Evolutionary conservation across 2,113 vertebrate species (phyloP).

Genomic region (Phaethon lepturus): DNA sequence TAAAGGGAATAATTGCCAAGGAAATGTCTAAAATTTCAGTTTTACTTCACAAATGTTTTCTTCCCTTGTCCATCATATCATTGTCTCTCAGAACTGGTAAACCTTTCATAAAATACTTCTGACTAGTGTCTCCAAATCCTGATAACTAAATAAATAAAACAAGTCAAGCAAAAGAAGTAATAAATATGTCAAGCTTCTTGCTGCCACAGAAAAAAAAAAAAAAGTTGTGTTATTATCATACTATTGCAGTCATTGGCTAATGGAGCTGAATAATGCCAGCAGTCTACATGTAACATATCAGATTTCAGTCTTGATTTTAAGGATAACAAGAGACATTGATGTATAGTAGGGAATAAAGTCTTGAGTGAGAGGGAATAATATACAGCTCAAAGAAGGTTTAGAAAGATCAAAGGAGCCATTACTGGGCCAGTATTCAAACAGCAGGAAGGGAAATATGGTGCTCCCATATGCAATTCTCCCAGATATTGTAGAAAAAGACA

Average conservation of each 20-base stretch:
- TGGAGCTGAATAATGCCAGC: neutral
- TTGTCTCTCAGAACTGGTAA: neutral
- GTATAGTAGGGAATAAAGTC: neutral
- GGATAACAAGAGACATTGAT: neutral
- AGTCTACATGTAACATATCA: neutral
- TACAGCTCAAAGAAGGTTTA: slow-evolving; percentile 23
- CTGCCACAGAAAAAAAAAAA: neutral
- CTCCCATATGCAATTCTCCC: neutral
- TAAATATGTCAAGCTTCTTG: neutral
- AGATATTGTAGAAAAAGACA: neutral
- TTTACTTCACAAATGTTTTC: neutral
- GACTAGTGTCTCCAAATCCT: neutral
- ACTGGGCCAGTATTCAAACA: neutral
- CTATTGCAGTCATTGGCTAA: neutral
- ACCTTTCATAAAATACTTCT: neutral
- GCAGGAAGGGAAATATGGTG: neutral
- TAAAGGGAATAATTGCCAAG: neutral
- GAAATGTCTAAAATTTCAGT: neutral
- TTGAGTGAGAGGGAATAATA: slow-evolving; percentile 9
- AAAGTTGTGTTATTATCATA: neutral
- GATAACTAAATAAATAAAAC: neutral
- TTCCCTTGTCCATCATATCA: neutral
- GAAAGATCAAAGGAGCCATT: slow-evolving; percentile 40
- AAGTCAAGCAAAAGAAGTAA: neutral
- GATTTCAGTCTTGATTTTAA: slow-evolving; percentile 12